Percentiles rank a stretch among this genome's conserved stretches.
Conservation (phyloP, 2,797 vertebrate genomes). For the Urosaurus nigricauda region DNA sequence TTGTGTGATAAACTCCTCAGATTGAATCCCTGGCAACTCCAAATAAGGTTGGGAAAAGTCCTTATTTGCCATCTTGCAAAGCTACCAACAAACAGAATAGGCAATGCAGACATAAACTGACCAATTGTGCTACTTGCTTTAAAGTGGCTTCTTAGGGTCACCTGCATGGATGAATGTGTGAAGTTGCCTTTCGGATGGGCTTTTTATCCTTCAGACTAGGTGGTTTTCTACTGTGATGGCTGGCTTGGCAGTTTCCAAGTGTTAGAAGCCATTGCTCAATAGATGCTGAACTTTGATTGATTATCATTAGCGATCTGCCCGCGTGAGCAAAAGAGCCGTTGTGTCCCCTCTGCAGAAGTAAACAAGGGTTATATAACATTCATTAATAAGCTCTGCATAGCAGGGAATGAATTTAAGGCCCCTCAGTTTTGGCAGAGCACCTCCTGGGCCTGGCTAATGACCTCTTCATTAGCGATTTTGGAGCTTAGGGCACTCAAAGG, state of each 20-base stretch:
- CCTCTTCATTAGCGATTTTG: conserved; percentile 25
- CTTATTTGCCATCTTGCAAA: too few species aligned
- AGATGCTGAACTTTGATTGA: conserved; percentile 19
- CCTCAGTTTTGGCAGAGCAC: neutral
- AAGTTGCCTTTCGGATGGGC: neutral
- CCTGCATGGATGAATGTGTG: neutral
- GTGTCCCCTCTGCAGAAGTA: conserved; percentile 47
- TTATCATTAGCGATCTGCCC: conserved; percentile 19
- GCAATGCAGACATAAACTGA: too few species aligned
- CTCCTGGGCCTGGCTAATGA: neutral
- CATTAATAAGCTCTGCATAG: conserved; percentile 20
- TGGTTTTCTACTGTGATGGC: neutral
- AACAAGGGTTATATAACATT: conserved; percentile 47
- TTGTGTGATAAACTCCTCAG: too few species aligned
- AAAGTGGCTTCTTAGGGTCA: too few species aligned
- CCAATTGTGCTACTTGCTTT: too few species aligned
- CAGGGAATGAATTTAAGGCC: neutral
- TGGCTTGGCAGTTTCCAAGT: too few species aligned
- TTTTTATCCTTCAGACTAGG: neutral
- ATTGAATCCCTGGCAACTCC: too few species aligned
- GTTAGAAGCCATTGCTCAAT: neutral
- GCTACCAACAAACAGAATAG: too few species aligned
- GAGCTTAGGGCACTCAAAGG: neutral
- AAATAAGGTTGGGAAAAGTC: too few species aligned
- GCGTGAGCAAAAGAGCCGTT: neutral